Percentiles rank a stretch among this genome's conserved stretches.
phyloP scores from a whole-genome alignment of 2,797 vertebrate genomes.

The Lacerta viridis region DNA sequence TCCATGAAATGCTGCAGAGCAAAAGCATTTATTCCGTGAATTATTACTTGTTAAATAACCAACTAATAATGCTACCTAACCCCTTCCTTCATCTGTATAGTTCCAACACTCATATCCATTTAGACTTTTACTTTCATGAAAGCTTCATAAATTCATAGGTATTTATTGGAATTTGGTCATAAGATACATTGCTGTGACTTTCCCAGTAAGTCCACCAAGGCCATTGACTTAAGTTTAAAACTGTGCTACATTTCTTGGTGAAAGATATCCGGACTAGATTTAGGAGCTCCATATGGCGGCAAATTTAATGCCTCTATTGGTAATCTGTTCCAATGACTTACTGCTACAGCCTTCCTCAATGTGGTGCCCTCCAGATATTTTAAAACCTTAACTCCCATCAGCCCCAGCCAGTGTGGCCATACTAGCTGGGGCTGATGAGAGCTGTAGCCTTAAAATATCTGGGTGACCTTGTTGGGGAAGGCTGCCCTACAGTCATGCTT shows the following conservation, averaged over 20 bases:
- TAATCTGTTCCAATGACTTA: not conserved
- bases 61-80: no score
- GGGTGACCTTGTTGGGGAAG: no score
- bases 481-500: not conserved
- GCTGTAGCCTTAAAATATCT: no score
- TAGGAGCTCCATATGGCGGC: not conserved
- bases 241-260: not conserved
- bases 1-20: not conserved
- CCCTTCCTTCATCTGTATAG: not conserved
- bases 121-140: not conserved
- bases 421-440: no score
- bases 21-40: not conserved
- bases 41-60: conserved; percentile 9
- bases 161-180: not conserved
- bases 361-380: no score
- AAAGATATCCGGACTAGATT: not conserved
- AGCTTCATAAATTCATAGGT: not conserved
- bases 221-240: not conserved
- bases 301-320: not conserved
- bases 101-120: not conserved
- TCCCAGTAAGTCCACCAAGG: not conserved
- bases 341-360: no score
- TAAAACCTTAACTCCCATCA: no score
- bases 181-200: not conserved
- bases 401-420: no score